Conservation (phyloP, 2,113 vertebrate genomes). For the Myotis lucifugus region DNA sequence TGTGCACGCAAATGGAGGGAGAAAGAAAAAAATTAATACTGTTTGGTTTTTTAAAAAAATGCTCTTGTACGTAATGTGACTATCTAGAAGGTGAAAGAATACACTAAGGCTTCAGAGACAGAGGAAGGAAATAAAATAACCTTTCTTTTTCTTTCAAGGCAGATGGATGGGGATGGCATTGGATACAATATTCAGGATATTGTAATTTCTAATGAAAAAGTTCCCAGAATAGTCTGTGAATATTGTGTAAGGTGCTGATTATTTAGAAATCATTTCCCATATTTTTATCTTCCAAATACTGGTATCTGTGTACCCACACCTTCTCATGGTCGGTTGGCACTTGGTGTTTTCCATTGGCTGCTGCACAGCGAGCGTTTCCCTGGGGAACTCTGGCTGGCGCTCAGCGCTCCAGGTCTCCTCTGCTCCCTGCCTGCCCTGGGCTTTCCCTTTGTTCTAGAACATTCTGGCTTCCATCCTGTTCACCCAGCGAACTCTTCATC, state of each 20-base stretch:
- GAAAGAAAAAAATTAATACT: constrained; percentile 25
- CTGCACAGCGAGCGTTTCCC: not conserved
- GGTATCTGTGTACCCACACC: not conserved
- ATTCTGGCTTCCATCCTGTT: not conserved
- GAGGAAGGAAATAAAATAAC: not conserved
- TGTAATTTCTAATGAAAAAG: constrained; percentile 28
- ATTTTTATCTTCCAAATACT: not conserved
- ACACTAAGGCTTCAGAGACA: not conserved
- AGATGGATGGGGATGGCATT: not conserved
- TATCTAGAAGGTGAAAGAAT: not conserved
- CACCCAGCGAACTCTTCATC: not conserved
- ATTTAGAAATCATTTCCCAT: not conserved
- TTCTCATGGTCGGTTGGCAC: not conserved
- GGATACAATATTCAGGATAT: not conserved
- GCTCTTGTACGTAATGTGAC: not conserved
- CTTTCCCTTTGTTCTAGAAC: not conserved
- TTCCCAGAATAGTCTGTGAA: not conserved
- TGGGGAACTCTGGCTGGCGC: not conserved
- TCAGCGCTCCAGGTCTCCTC: too few species aligned
- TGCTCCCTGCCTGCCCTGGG: too few species aligned
- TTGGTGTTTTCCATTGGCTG: not conserved
- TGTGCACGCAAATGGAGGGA: not conserved
- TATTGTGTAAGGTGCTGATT: not conserved
- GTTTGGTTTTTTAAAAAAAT: not conserved
- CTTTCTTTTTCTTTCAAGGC: not conserved